A percentile compares a stretch with the other conserved stretches of the same genome.
Evolutionary conservation across 2,113 vertebrate genomes (phyloP).

Genomic region (Pangasianodon gigas): DNA sequence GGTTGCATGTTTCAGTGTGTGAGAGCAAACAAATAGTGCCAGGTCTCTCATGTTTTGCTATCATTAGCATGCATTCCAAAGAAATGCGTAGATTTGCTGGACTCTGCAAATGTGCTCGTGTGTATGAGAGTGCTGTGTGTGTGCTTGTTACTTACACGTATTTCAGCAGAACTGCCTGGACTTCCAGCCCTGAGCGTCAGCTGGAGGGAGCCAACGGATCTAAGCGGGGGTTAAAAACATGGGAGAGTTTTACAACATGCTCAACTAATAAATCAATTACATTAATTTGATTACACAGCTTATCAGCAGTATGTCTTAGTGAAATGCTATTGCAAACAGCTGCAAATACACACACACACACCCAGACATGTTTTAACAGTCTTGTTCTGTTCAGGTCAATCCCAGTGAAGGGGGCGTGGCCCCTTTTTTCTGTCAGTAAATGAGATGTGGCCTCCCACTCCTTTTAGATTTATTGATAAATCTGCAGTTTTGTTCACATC

Average conservation of each 20-base stretch:
- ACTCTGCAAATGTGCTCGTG: background rate
- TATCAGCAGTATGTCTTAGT: background rate
- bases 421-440: background rate
- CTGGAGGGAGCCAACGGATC: slow-evolving; percentile 79
- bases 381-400: background rate
- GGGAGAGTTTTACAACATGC: slow-evolving; percentile 4
- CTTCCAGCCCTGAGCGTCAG: slow-evolving; percentile 81
- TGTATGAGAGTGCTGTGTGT: background rate
- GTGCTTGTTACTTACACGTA: slow-evolving; percentile 70
- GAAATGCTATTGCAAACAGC: background rate
- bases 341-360: background rate
- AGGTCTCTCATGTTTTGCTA: background rate
- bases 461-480: background rate
- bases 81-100: background rate
- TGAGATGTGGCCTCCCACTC: background rate
- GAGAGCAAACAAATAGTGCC: background rate
- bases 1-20: background rate
- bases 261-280: slow-evolving; percentile 5
- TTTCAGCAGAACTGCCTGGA: slow-evolving; percentile 82
- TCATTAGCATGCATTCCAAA: background rate
- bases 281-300: background rate
- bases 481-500: background rate
- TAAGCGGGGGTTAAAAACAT: slow-evolving; percentile 53
- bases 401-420: background rate
- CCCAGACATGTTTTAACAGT: background rate